A percentile compares a stretch with the other conserved stretches of the same genome.
These are phyloP conservation scores for Aradophagus sp. DNA, from an alignment of 1,140 invertebrate species.

Conservation along the genomic window DNA sequence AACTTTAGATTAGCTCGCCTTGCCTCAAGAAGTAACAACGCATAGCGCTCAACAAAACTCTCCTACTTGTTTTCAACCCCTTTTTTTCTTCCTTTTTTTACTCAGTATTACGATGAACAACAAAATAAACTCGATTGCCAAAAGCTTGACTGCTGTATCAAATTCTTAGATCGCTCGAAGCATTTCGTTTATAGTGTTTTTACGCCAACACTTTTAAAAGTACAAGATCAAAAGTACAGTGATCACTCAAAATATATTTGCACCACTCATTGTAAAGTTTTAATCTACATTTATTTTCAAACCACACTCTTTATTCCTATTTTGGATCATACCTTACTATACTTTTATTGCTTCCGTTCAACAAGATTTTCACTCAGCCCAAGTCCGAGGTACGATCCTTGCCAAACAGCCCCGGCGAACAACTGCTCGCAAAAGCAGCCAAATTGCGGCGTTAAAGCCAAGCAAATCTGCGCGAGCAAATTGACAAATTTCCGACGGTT, in stretches of 20 bases:
- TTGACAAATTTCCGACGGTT: no score
- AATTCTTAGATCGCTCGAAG: conserved; percentile 48
- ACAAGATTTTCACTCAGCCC: neutral
- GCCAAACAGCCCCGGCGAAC: no score
- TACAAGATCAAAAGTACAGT: conserved; percentile 26
- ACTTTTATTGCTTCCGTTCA: conserved; percentile 21
- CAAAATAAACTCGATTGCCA: conserved; percentile 46
- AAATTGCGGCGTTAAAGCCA: no score
- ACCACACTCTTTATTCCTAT: conserved; percentile 14
- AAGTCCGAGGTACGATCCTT: no score
- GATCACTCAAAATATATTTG: conserved; percentile 49
- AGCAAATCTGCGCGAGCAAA: no score
- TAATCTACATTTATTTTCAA: neutral
- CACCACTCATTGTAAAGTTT: conserved; percentile 53
- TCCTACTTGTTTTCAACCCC: no score
- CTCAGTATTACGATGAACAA: conserved; percentile 20
- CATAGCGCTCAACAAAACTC: conserved; percentile 41
- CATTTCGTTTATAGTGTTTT: conserved; percentile 50
- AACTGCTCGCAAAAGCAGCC: no score
- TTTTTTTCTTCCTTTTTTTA: no score
- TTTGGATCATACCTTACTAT: conserved; percentile 19
- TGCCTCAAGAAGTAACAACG: conserved; percentile 44
- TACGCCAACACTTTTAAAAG: conserved; percentile 34
- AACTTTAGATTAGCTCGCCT: conserved; percentile 49
- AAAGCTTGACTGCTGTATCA: conserved; percentile 50